Base-by-base conservation (phyloP, 92 coral and sea anemone genomes). In the Ricordea florida region DNA sequence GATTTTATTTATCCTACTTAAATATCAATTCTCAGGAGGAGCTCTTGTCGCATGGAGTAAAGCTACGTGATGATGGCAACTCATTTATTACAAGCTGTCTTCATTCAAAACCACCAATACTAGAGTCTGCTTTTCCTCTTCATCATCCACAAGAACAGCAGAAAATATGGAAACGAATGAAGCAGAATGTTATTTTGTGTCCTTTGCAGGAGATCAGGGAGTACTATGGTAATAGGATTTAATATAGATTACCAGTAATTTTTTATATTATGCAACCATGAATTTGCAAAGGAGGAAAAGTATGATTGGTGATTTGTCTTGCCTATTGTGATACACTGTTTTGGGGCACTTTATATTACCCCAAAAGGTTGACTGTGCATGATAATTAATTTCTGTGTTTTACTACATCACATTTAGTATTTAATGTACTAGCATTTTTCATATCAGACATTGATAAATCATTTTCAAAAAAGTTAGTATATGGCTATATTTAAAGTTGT, bases 121-220 rank as follows among this genome's bases (percentile, higher is more conserved):
- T 94, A 20, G 97, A 94, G 76, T 84, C 92, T 61, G 92, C 92
- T 10, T 88, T 73, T 56, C 91, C 97, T 51, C 88, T 94, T 57
- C 97, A 94, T 69, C 80, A 88, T 58, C 82, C 82, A 20, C 72
- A 78, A 28, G 85, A 72, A 26, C 87, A 92, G 68, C 81, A 77
- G 46, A 65, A 67, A 25, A 79, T 94, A 30, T 94, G 98, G 98
- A 86, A 73, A 59, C 82, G 63, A 75, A 94, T 94, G 85, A 94
- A 94, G 32, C 74, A 84, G 22, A 94, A 92, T 63, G 79, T 81
- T 58, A 72, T 94, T 43, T 65, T 85, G 25, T 94, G 97, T 60
- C 97, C 98, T 22, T 85, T 92, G 32, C 85, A 88, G 60, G 98
- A 94, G 69, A 92, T 94, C 38, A 88, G 98, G 31, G 96, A 94